These are phyloP conservation scores for Wiebesia pumilae DNA, from an alignment of 1,140 invertebrate species.

Conservation along the genomic window DNA sequence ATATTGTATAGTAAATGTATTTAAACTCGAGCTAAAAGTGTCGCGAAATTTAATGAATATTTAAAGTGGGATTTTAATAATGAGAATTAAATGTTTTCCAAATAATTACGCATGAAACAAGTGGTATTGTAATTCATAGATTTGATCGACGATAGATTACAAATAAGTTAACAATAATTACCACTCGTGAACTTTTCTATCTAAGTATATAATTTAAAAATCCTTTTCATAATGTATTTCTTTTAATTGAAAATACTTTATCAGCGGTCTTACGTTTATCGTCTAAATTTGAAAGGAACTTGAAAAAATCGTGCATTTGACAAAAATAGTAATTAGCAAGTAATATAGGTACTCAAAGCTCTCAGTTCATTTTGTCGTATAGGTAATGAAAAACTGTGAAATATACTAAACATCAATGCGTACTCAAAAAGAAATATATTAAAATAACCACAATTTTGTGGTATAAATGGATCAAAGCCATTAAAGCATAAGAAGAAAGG, in stretches of 20 bases:
- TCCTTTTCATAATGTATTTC: too few relatives aligned
- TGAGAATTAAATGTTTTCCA: not conserved
- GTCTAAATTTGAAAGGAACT: too few relatives aligned
- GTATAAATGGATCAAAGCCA: not conserved
- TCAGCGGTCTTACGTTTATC: too few relatives aligned
- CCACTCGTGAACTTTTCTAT: too few relatives aligned
- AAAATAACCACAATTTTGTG: not conserved
- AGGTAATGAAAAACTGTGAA: too few relatives aligned
- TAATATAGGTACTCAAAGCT: too few relatives aligned
- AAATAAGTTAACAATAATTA: too few relatives aligned
- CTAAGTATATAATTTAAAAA: too few relatives aligned
- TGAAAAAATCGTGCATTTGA: too few relatives aligned
- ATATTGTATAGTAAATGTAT: not conserved
- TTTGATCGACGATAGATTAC: not conserved
- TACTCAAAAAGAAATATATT: not conserved
- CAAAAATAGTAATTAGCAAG: too few relatives aligned
- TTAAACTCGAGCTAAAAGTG: not conserved
- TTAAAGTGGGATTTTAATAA: not conserved
- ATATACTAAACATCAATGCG: not conserved
- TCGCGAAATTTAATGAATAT: not conserved
- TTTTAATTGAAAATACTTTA: too few relatives aligned
- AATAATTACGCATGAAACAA: not conserved
- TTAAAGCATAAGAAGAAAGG: slow-evolving; percentile 24
- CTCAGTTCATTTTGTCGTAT: too few relatives aligned
- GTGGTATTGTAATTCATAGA: not conserved